These are phyloP conservation scores for Notodonta dromedarius DNA, from an alignment of 2,888 invertebrate species.

Conservation along the genomic window DNA sequence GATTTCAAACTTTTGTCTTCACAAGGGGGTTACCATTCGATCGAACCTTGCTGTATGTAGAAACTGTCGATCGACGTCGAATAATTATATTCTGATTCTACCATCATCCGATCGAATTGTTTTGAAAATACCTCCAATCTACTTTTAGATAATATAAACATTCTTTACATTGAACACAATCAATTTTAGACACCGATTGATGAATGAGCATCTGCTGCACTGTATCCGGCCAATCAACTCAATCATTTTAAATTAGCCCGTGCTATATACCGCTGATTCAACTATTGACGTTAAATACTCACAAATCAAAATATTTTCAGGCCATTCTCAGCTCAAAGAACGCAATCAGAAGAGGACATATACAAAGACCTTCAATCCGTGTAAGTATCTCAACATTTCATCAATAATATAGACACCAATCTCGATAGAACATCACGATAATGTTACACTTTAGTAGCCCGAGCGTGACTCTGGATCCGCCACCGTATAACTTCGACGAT, in stretches of 20 bases:
- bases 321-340: constrained; percentile 91
- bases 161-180: no score
- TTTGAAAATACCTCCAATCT: no score
- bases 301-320: constrained; percentile 79
- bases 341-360: constrained; percentile 92
- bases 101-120: no score
- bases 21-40: no score
- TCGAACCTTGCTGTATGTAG: no score
- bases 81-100: no score
- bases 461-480: constrained; percentile 56
- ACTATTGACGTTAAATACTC: not conserved
- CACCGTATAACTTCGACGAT: constrained; percentile 53
- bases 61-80: no score
- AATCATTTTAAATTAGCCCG: not conserved
- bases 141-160: no score
- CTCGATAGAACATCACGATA: constrained; percentile 10
- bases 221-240: not conserved
- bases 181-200: no score
- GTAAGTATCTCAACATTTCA: constrained; percentile 83
- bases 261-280: not conserved
- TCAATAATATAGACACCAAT: constrained; percentile 5
- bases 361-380: constrained; percentile 92
- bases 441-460: constrained; percentile 59
- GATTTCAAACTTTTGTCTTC: no score
- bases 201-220: not conserved